Conservation (phyloP, 2,113 vertebrate species). For the Brachyhypopomus occidentalis region DNA sequence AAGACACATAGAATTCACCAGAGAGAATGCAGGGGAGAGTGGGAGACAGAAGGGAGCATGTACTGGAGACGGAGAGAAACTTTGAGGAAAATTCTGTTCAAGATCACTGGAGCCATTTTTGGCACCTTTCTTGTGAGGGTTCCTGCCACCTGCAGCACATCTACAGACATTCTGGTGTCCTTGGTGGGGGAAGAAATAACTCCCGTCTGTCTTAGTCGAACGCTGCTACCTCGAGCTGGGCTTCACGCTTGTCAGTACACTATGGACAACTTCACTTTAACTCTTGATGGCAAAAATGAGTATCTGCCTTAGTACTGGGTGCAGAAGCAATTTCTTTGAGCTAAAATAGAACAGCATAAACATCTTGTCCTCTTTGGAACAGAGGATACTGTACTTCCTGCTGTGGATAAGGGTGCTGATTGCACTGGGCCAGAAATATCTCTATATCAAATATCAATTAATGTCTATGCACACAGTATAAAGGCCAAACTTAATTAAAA, state of each 20-base stretch:
- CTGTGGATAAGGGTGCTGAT: conserved; percentile 1
- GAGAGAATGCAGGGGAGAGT: background rate
- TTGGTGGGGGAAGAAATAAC: background rate
- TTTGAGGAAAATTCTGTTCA: conserved; percentile 11
- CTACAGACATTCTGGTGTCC: background rate
- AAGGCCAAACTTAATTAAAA: conserved; percentile 45
- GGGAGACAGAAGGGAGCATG: background rate
- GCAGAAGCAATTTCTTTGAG: too few relatives aligned
- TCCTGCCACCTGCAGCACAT: conserved; percentile 22
- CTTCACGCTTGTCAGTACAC: background rate
- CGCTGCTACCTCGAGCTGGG: background rate
- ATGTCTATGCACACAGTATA: conserved; percentile 32
- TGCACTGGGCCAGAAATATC: background rate
- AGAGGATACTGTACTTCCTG: background rate
- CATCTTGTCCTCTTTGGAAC: background rate
- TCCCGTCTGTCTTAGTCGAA: background rate
- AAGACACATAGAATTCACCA: background rate
- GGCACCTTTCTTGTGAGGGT: background rate
- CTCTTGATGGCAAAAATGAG: too few relatives aligned
- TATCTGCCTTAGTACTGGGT: too few relatives aligned
- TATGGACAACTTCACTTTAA: background rate
- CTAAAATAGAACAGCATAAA: too few relatives aligned
- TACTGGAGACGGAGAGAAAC: too few relatives aligned
- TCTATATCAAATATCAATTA: conserved; percentile 45
- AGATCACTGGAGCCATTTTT: conserved; percentile 18